Base-by-base conservation (phyloP, 1,140 invertebrate genomes). In the Euura lappo region DNA sequence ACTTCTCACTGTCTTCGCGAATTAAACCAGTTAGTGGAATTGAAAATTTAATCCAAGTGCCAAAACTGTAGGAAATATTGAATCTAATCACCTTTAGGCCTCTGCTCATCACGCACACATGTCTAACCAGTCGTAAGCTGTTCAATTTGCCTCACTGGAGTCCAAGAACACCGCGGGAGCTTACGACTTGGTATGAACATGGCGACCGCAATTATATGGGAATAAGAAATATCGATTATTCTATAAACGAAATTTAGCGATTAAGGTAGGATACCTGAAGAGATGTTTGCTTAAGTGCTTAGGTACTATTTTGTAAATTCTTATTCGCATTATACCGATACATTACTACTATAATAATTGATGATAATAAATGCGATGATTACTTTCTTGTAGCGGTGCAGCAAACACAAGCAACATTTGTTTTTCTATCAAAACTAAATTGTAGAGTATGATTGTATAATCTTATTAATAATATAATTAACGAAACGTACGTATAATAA, bases 21-120 rank as follows among this genome's bases (percentile, higher is more conserved):
- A 28, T 28, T 28, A 28, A 28, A 28, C 28, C 28, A 28, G 28
- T 28, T 28, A 78, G 77, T 79, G 79, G 78, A 80, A 84, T 83
- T 78, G 79, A 80, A 66, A 74, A 74, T 69, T 70, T 65, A 71
- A 84, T 86, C 78, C 79, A 86, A 87, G 85, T 87, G 86, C 86
- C 86, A 87, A 87, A 87, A 87, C 81, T 70, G 73, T 86, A 84
- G 81, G 79, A 84, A 60, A 60, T 60, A 60, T 60, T 60, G 51
- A 60, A 4, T 28, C 6, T 60, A 60, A 60, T 60, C 51, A 3
- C 6, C 51, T 6, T 3, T 60, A n/a, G 13, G 51, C 51, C 51
- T 60, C 8, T 28, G 28, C 28, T 28, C 28, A 60, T 60, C 4
- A 60, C 51, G 13, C 51, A 60, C 13, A 8, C 3, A 60, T 11